Conservation (phyloP, 2,113 vertebrate species). For the Centropus unirufus region DNA sequence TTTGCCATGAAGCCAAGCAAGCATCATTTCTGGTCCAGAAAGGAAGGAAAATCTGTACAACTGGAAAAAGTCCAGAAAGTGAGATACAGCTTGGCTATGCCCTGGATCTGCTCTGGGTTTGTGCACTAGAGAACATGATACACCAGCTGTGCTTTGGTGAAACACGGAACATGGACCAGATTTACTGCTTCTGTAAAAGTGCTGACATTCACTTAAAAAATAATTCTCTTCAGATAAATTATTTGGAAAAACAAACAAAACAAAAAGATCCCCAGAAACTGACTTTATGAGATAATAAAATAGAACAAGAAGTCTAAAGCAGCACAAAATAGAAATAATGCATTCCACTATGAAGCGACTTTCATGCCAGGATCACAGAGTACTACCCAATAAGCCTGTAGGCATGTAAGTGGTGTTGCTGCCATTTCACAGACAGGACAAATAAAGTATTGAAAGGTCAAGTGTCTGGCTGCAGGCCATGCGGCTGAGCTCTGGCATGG, state of each 20-base stretch:
- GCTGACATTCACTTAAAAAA: background rate
- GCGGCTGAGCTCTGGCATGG: rapidly evolving
- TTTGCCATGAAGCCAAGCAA: background rate
- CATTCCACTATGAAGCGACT: rapidly evolving
- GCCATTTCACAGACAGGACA: slow-evolving; percentile 21
- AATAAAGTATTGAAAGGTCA: slow-evolving; percentile 37
- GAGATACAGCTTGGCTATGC: background rate
- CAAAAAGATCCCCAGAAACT: background rate
- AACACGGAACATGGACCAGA: background rate
- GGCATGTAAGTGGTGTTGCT: slow-evolving; percentile 6
- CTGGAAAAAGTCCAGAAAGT: background rate
- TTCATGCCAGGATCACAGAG: background rate
- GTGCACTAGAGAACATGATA: background rate
- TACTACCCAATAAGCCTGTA: background rate
- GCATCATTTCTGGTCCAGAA: background rate
- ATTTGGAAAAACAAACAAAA: background rate
- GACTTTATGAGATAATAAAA: background rate
- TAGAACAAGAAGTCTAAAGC: background rate
- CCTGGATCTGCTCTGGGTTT: background rate
- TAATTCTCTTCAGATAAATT: background rate
- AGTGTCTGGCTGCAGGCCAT: slow-evolving; percentile 2
- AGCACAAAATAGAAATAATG: background rate
- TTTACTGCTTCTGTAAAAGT: background rate
- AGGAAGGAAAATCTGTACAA: background rate
- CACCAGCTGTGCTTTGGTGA: slow-evolving; percentile 1